Base-by-base conservation (phyloP, 2,888 invertebrate genomes). In the Pemphredon lugubris region DNA sequence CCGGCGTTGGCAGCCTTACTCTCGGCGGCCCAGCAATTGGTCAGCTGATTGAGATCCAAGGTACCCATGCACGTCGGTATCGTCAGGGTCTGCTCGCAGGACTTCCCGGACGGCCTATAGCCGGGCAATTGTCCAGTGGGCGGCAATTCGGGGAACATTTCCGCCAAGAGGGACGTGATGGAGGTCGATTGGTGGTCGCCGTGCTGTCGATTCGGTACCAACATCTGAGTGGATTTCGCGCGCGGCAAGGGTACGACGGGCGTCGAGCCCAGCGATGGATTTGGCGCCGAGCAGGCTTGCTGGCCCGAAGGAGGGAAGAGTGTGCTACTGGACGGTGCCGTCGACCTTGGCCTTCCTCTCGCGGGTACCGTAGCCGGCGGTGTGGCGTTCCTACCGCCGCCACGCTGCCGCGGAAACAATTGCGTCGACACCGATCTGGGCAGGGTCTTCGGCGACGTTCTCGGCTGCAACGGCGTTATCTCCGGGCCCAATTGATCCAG, bases 401-500 rank as follows among this genome's bases (percentile, higher is more conserved):
- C 58, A 1, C 76, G 63, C 18, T 79, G 79, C 14, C 82, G 82
- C 4, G 86, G 83, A 64, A 92, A 78, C 88, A 90, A 83, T 90
- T 90, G 86, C 44, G 92, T 90, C 89, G 92, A 89, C 86, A 92
- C 76, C 23, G 89, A 88, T 48, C 90, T 83, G 42, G 90, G 86
- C 21, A 89, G 76, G 0, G 88, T 87, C 59, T 88, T 88, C 11
- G 88, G 87, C 18, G 88, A 87, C 0, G 84, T 83, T 23, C 87
- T 80, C 1, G 87, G 86, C 16, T 87, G 88, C 34, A 84, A 73
- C 3, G 86, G 86, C 14, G 82, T 68, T 42, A 86, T 79, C 26
- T 88, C 89, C 6, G 93, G 91, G 79, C 94, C 93, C 47, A 96
- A 89, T 81, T 96, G 95, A 88, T 96, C 96, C 74, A 96, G 89